These are phyloP conservation scores for Egretta garzetta DNA, from an alignment of 2,113 vertebrate species.

Conservation along the genomic window DNA sequence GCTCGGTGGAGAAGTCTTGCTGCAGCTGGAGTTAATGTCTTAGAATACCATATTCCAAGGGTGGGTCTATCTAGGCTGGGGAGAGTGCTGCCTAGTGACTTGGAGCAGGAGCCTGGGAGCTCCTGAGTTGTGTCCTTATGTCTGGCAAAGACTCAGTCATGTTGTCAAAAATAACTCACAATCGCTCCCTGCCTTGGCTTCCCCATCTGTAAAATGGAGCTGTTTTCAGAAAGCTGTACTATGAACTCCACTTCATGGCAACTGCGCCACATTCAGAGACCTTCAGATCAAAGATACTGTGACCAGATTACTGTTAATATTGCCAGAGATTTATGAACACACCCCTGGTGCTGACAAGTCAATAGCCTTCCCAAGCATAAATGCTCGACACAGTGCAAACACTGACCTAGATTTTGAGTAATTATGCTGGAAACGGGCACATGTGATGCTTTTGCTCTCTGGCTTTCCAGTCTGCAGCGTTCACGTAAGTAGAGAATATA, in stretches of 20 bases:
- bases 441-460: neutral
- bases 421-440: neutral
- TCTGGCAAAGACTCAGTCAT: neutral
- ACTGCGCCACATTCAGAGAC: neutral
- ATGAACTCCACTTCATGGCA: neutral
- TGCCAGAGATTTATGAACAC: neutral
- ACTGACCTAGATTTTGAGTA: constrained; percentile 14
- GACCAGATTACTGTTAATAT: neutral
- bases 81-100: neutral
- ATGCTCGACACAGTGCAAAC: neutral
- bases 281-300: neutral
- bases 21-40: neutral
- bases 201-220: neutral
- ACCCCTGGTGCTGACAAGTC: neutral
- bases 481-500: neutral
- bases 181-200: neutral
- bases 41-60: neutral
- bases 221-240: neutral
- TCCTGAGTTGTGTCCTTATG: neutral
- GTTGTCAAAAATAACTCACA: neutral
- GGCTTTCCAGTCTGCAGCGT: neutral
- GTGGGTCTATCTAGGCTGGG: neutral
- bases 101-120: neutral
- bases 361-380: neutral
- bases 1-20: neutral